Evolutionary conservation across 2,888 invertebrate genomes (phyloP).

Genomic region (Eumerus sabulonum): DNA sequence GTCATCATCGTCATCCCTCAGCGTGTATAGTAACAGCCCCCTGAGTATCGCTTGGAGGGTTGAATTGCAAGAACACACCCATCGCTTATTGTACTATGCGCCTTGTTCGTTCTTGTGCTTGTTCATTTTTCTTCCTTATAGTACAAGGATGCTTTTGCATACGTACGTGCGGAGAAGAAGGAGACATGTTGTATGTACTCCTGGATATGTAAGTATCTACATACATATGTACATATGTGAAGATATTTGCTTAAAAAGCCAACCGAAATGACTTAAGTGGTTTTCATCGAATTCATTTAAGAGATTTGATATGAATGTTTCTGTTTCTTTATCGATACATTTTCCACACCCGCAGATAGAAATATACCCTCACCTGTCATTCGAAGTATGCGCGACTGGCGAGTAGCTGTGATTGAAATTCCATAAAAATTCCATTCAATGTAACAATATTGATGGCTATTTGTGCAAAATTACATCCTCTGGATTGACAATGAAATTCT

Average conservation of each 20-base stretch:
- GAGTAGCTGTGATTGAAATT: too few species aligned
- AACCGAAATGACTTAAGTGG: slow-evolving; percentile 67
- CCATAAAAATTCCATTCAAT: slow-evolving; percentile 29
- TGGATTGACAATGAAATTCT: too few species aligned
- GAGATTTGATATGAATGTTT: slow-evolving; percentile 59
- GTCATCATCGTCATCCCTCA: slow-evolving; percentile 21
- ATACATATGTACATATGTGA: too few species aligned
- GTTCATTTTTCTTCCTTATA: not conserved
- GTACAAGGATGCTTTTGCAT: not conserved
- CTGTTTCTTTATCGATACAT: slow-evolving; percentile 23
- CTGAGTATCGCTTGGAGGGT: slow-evolving; percentile 16
- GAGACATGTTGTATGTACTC: not conserved
- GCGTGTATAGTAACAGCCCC: slow-evolving; percentile 4
- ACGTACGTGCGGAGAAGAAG: not conserved
- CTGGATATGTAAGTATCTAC: too few species aligned
- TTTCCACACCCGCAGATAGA: not conserved
- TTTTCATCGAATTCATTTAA: slow-evolving; percentile 65
- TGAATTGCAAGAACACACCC: slow-evolving; percentile 61
- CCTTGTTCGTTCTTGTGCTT: not conserved
- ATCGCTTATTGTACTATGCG: slow-evolving; percentile 9
- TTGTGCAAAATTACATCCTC: not conserved
- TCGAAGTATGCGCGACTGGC: not conserved
- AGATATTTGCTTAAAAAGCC: slow-evolving; percentile 63
- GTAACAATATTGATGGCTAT: slow-evolving; percentile 6
- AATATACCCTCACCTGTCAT: not conserved